Evolutionary conservation across 2,797 vertebrate genomes (phyloP).

Genomic region (Luscinia luscinia): DNA sequence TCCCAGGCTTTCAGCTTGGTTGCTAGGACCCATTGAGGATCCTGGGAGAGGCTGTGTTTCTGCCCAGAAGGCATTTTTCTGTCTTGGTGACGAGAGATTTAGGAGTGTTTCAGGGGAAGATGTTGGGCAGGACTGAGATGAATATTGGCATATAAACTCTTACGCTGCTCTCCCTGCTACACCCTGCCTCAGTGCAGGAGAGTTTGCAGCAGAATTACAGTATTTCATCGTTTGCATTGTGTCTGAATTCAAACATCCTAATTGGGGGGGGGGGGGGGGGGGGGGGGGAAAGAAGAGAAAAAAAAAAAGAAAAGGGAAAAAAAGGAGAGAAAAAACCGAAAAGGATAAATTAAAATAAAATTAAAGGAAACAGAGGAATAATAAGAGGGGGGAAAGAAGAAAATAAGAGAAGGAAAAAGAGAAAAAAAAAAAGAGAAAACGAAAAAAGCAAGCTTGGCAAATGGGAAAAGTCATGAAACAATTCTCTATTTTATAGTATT

Average conservation of each 20-base stretch:
- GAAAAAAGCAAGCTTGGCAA: background rate
- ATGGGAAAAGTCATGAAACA: background rate
- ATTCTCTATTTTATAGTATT: background rate
- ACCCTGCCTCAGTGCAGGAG: background rate
- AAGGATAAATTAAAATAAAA: accelerated
- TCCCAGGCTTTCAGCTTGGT: constrained; percentile 31
- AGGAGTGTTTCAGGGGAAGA: background rate
- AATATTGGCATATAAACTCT: background rate
- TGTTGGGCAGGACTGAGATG: background rate
- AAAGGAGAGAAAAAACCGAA: accelerated
- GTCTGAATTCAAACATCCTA: background rate
- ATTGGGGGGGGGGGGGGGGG: background rate
- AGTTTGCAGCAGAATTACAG: background rate
- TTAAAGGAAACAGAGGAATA: accelerated
- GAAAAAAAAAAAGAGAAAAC: accelerated
- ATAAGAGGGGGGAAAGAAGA: accelerated
- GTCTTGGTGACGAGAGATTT: background rate
- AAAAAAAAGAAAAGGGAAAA: too few relatives aligned
- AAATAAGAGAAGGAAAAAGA: too few relatives aligned
- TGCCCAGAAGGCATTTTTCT: constrained; percentile 3
- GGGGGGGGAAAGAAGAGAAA: accelerated
- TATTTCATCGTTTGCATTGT: background rate
- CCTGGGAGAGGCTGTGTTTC: background rate
- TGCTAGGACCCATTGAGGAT: constrained; percentile 42
- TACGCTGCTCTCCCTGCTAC: background rate